phyloP scores from a whole-genome alignment of 37 sponge, comb jelly and placozoan genomes.

The Mnemiopsis leidyi region DNA sequence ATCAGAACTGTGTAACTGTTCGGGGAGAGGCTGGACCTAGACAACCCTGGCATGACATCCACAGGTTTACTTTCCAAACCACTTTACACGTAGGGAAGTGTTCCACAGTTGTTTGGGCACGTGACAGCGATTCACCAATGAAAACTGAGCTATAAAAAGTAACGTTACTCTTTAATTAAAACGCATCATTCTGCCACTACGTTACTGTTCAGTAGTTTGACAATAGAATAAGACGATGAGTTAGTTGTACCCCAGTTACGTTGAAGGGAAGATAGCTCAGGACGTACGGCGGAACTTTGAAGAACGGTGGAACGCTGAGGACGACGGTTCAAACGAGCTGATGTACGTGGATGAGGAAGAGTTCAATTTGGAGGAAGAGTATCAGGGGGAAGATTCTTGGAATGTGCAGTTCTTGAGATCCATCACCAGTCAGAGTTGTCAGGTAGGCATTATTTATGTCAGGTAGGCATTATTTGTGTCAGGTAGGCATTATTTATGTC shows the following conservation, averaged over 20 bases:
- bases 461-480: no score
- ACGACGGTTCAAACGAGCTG: constrained; percentile 10
- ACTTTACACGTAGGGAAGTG: no score
- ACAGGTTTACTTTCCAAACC: no score
- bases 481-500: no score
- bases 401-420: constrained; percentile 42
- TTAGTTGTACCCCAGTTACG: background rate
- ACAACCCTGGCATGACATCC: constrained; percentile 48
- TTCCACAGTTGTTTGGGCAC: no score
- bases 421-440: constrained; percentile 51
- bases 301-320: constrained; percentile 35
- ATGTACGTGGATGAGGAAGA: background rate
- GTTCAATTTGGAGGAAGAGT: constrained; percentile 49
- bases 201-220: no score
- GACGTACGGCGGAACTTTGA: constrained; percentile 51
- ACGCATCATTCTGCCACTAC: no score
- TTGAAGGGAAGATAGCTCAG: constrained; percentile 18
- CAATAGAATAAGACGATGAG: no score
- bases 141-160: no score
- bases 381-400: constrained; percentile 50
- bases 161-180: no score
- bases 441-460: no score
- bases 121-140: no score
- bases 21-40: constrained; percentile 31
- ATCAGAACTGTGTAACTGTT: constrained; percentile 15